Evolutionary conservation across 2,113 vertebrate genomes (phyloP).

Genomic region (Paradoxurus hermaphroditus): DNA sequence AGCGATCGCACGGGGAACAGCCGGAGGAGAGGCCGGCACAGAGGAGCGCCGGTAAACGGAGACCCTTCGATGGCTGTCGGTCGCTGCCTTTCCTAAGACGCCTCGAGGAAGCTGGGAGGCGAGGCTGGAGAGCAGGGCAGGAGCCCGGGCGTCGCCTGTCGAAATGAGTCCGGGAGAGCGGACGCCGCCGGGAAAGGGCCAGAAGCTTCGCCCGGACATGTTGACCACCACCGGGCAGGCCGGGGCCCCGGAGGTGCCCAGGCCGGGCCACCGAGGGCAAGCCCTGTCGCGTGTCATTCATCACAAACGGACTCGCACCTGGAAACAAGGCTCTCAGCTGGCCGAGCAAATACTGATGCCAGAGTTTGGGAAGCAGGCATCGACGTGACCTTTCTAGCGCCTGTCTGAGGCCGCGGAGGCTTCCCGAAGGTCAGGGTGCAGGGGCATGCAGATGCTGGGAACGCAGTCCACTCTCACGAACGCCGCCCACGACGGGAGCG

Average conservation of each 20-base stretch:
- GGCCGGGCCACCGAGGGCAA: fast-evolving
- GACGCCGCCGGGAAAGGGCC: background rate
- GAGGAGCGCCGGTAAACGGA: fast-evolving
- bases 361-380: background rate
- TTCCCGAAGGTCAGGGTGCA: background rate
- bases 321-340: background rate
- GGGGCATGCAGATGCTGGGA: background rate
- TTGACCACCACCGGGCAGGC: background rate
- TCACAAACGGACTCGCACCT: background rate
- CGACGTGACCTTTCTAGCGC: background rate
- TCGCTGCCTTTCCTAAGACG: fast-evolving
- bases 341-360: background rate
- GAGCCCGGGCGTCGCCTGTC: fast-evolving
- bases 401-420: background rate
- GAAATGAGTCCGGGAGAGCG: background rate
- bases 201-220: background rate
- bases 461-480: fast-evolving
- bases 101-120: fast-evolving
- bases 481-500: fast-evolving
- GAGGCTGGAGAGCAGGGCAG: fast-evolving
- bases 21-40: fast-evolving
- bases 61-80: fast-evolving
- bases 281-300: background rate
- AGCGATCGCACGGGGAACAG: fast-evolving
- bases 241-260: background rate